Evolutionary conservation across 2,113 vertebrate species (phyloP), one percentile per base, ranked within the genome.

Genomic region (Beaufortia kweichowensis): DNA sequence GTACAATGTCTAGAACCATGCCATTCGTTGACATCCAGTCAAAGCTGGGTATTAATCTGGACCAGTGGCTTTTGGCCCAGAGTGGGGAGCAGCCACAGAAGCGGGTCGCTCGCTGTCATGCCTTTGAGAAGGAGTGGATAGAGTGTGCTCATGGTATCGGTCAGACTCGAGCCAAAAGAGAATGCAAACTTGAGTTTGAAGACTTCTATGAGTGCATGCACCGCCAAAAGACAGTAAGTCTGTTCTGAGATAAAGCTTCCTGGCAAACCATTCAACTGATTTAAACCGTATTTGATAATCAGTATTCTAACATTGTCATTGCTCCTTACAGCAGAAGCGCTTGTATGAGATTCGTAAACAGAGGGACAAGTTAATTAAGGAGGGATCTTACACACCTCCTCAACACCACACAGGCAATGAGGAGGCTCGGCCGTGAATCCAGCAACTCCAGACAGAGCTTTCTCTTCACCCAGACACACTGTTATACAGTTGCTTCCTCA

Each of bases 51-150:
- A 74, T 98, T 84, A 83, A 92, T 35, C 0, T 94, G n/a, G 96
- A 98, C 88, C 69, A 23, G 0, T 95, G 93, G 91, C 0, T 96
- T 61, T 9, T 93, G 85, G 26, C 86, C 69, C 94, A 94, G 85
- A 96, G 93, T 26, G 78, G 73, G 0, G 11, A 86, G 12, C 95
- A 98, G 86, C 94, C 94, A 0, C 1, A 87, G 74, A 77, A 85
- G 15, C 67, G 56, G 0, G 81, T 92, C 0, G 0, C 71, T 0
- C 71, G 79, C 50, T 99, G 97, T 81, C 94, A 97, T 35, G 93
- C 93, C 43, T 99, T 98, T 75, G 95, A 98, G 86, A 97, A 96
- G 82, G 96, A 98, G 62, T 99, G 94, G 96, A 86, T 98, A 5
- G 94, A 97, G 41, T 99, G 96, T 12, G 9, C 91, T 0, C 87